A percentile compares a stretch with the other conserved stretches of the same genome.
phyloP scores from a whole-genome alignment of 2,113 vertebrate species.

The Clarias batrachus region DNA sequence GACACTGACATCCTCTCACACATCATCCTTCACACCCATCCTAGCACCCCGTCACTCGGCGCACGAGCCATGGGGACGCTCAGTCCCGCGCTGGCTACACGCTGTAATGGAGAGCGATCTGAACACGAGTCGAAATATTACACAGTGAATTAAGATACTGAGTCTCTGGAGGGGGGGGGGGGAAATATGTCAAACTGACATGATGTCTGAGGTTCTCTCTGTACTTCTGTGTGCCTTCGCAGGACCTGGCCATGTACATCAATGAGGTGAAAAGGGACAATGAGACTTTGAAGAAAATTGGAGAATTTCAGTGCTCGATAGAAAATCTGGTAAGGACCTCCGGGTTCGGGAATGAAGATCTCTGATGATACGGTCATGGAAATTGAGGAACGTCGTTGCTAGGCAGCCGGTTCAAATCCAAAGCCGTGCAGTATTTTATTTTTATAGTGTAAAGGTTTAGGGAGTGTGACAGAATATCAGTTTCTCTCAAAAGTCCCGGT shows the following conservation, averaged over 20 bases:
- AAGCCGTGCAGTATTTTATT: background rate
- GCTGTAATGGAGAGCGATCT: background rate
- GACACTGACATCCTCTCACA: background rate
- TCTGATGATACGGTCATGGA: background rate
- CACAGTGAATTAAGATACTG: background rate
- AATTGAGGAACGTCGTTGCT: background rate
- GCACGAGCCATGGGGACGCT: background rate
- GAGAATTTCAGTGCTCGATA: constrained; percentile 95
- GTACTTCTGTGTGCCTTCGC: background rate
- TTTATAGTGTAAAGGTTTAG: background rate
- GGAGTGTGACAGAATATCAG: background rate
- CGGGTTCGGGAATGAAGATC: background rate
- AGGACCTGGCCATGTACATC: constrained; percentile 99
- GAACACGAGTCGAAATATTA: background rate
- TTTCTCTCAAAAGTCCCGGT: background rate
- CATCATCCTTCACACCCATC: background rate
- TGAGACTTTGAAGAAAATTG: constrained; percentile 96
- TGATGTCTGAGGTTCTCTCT: constrained; percentile 1
- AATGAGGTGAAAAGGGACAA: constrained; percentile 98
- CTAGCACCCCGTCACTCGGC: background rate
- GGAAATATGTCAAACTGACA: background rate
- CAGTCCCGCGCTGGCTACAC: background rate
- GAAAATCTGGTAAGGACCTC: constrained; percentile 87
- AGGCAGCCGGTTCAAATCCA: background rate
- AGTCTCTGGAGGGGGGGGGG: background rate